Evolutionary conservation across 2,888 invertebrate genomes (phyloP), one percentile per base, ranked within the genome.

Genomic region (Amphipoea lucens): DNA sequence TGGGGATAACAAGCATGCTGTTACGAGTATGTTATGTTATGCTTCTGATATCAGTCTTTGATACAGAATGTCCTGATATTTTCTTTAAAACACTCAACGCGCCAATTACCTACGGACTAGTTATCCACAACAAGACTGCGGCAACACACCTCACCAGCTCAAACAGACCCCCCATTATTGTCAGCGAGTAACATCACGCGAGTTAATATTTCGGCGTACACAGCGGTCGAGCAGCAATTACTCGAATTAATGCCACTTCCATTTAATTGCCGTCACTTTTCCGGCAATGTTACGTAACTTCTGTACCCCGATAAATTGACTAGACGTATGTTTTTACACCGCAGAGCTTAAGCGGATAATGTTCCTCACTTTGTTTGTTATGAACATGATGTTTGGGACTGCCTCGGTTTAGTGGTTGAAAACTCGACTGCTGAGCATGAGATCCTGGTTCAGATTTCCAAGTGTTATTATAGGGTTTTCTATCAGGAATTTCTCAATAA

Each of bases 211-310:
- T 74, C 57, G 45, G 62, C 29, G 54, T 66, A 23, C 76, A 78
- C 82, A 66, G 83, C 72, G 83, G 85, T 87, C 69, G 78, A 65
- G 63, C 76, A 77, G 77, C 78, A 85, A 85, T 85, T 81, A 85
- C 63, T 77, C 73, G 78, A 87, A 88, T 85, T 85, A 88, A 85
- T 68, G 60, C 54, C 78, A 77, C 74, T 85, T 75, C 23, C 70
- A 78, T 87, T 83, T 87, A 87, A 85, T 83, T 83, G 83, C 78
- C 75, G 85, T 83, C 86, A 87, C 66, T 85, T 87, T 87, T 73
- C 72, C 48, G 65, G n/a, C 12, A 68, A 66, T 74, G 73, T 85
- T 83, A 74, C 70, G 77, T 77, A 74, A 81, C 76, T 74, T 70
- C 23, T 62, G 71, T 63, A 40, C 57, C 9, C 57, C 68, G 57